phyloP scores from a whole-genome alignment of 2,113 vertebrate genomes.

The Hippolais icterina region DNA sequence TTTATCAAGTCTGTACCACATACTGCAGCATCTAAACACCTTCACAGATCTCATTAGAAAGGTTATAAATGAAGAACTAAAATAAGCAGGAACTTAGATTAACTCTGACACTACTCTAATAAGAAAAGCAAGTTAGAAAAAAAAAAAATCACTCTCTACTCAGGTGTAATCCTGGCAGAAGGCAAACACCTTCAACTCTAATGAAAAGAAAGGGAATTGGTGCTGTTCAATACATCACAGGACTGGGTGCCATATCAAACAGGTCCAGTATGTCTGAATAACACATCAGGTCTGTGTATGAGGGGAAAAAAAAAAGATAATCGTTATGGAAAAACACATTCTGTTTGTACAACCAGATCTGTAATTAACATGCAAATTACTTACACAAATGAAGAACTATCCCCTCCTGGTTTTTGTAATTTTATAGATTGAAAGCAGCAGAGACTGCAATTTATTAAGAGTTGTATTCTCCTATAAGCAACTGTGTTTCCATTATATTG shows the following conservation, averaged over 20 bases:
- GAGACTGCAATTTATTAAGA: not conserved
- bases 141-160: not conserved
- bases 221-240: not conserved
- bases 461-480: not conserved
- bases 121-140: not conserved
- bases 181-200: not conserved
- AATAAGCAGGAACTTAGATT: not conserved
- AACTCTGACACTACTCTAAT: not conserved
- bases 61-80: not conserved
- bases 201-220: not conserved
- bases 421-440: not conserved
- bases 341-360: not conserved
- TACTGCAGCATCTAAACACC: not conserved
- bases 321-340: not conserved
- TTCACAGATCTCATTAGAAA: not conserved
- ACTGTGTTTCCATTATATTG: not conserved
- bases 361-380: conserved; percentile 15
- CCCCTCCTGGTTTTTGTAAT: not conserved
- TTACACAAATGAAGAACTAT: not conserved
- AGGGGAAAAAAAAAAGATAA: not conserved
- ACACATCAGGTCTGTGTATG: not conserved
- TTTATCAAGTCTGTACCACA: not conserved
- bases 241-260: not conserved
- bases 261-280: not conserved
- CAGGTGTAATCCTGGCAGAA: not conserved